Evolutionary conservation across 2,888 invertebrate genomes (phyloP).

Genomic region (Glomeris marginata): DNA sequence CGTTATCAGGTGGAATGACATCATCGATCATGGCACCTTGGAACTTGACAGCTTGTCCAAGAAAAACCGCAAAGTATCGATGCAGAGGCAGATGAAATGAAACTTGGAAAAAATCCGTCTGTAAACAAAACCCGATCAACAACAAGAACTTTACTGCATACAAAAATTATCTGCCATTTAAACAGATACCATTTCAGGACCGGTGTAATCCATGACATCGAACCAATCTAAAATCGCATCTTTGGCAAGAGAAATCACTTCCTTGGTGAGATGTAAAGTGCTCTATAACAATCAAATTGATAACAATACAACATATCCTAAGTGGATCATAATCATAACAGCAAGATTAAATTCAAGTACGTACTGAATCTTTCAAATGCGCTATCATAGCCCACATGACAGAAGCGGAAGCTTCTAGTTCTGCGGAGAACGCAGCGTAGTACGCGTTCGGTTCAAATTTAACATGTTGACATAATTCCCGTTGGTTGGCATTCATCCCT

Average conservation of each 20-base stretch:
- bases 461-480: constrained; percentile 78
- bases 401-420: constrained; percentile 90
- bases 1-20: constrained; percentile 61
- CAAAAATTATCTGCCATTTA: background rate
- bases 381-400: constrained; percentile 95
- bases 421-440: constrained; percentile 94
- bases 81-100: constrained; percentile 95
- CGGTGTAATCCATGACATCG: constrained; percentile 55
- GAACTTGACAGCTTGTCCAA: constrained; percentile 71
- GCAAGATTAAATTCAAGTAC: background rate
- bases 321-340: background rate
- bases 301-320: background rate
- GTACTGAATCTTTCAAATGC: constrained; percentile 59
- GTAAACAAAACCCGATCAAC: constrained; percentile 1
- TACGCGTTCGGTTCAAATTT: constrained; percentile 96
- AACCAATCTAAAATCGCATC: constrained; percentile 75
- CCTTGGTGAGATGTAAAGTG: constrained; percentile 50
- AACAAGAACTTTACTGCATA: background rate
- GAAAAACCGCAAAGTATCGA: constrained; percentile 76
- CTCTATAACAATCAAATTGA: constrained; percentile 11
- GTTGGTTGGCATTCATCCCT: constrained; percentile 94
- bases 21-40: constrained; percentile 54
- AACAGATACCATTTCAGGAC: constrained; percentile 41
- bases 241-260: constrained; percentile 60
- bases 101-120: constrained; percentile 42